A percentile compares a stretch with the other conserved stretches of the same genome.
Conservation (phyloP, 2,888 invertebrate species). For the Germaria angustata region DNA sequence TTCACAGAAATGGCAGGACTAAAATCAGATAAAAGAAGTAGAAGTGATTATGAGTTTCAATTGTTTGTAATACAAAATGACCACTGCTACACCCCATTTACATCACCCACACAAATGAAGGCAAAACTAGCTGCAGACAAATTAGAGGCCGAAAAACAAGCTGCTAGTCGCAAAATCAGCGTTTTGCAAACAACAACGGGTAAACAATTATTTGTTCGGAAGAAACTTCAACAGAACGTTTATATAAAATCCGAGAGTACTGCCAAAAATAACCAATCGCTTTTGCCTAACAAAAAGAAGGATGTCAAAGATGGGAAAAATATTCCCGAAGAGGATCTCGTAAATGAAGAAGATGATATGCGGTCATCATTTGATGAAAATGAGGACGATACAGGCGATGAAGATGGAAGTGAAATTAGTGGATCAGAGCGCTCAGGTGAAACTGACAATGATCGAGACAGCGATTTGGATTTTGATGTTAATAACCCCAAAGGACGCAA, state of each 20-base stretch:
- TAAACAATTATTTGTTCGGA: conserved; percentile 43
- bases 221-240: conserved; percentile 25
- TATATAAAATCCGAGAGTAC: conserved; percentile 24
- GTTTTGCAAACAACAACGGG: conserved; percentile 59
- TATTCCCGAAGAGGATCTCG: conserved; percentile 43
- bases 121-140: conserved; percentile 72
- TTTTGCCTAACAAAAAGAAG: conserved; percentile 16
- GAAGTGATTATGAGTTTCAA: conserved; percentile 77
- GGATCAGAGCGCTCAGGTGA: conserved; percentile 80
- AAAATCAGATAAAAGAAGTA: conserved; percentile 75
- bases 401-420: conserved; percentile 77
- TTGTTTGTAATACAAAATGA: conserved; percentile 85
- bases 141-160: conserved; percentile 70
- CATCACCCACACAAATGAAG: conserved; percentile 83
- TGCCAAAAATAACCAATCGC: conserved; percentile 6
- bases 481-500: conserved; percentile 80
- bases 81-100: conserved; percentile 89
- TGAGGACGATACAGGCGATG: conserved; percentile 68
- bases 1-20: conserved; percentile 76
- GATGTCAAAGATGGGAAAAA: conserved; percentile 38
- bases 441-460: conserved; percentile 82
- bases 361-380: conserved; percentile 70
- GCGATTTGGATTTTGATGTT: conserved; percentile 84
- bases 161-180: conserved; percentile 71
- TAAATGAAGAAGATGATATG: conserved; percentile 70